A percentile compares a stretch with the other conserved stretches of the same genome.
Conservation (phyloP, 2,888 invertebrate species). For the Ichneumon xanthorius region DNA sequence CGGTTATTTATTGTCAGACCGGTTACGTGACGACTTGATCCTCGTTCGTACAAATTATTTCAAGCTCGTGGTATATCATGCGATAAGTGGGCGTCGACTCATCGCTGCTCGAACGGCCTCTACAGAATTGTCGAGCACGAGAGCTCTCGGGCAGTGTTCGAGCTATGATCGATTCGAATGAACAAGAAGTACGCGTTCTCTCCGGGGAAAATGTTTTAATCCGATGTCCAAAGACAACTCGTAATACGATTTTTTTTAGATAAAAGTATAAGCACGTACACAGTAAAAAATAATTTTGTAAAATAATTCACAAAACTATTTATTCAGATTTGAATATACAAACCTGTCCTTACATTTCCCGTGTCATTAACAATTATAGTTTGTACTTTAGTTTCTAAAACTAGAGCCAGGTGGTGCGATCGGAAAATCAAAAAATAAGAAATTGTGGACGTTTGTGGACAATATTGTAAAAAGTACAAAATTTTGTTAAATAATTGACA, state of each 20-base stretch:
- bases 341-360: too few relatives aligned
- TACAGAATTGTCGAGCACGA: slow-evolving; percentile 44
- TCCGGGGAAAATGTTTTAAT: slow-evolving; percentile 77
- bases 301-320: too few relatives aligned
- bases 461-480: too few relatives aligned
- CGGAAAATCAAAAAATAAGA: too few relatives aligned
- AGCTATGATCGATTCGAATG: slow-evolving; percentile 56
- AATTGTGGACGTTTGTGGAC: too few relatives aligned
- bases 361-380: too few relatives aligned
- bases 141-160: slow-evolving; percentile 28
- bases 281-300: too few relatives aligned
- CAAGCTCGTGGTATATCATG: slow-evolving; percentile 62
- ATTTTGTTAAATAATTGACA: too few relatives aligned
- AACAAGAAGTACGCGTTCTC: slow-evolving; percentile 57
- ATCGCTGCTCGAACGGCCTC: slow-evolving; percentile 58
- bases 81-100: slow-evolving; percentile 64
- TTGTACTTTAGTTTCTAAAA: too few relatives aligned
- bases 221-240: slow-evolving; percentile 36
- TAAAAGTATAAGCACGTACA: too few relatives aligned
- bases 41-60: slow-evolving; percentile 53
- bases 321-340: too few relatives aligned
- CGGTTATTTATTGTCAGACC: background rate
- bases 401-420: too few relatives aligned
- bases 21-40: background rate
- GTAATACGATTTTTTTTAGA: background rate